Evolutionary conservation across 2,797 vertebrate genomes (phyloP), one percentile per base, ranked within the genome.

Genomic region (Miichthys miiuy): DNA sequence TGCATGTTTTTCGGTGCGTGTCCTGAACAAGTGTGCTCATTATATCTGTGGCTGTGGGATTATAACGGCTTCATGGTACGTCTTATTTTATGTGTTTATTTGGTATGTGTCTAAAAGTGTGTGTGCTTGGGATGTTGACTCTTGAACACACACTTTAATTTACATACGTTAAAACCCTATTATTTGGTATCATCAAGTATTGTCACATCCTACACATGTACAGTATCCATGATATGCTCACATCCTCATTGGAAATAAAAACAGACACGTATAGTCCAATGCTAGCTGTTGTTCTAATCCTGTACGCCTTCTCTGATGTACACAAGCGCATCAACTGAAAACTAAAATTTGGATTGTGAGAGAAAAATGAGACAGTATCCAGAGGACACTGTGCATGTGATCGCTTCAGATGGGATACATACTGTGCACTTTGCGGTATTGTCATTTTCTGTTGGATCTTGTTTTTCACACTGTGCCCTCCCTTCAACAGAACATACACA

Each of bases 401-500:
- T 51, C 72, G n/a, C 68, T 74, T 75, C 17, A 48, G 46, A 20
- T 75, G 77, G 69, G 67, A 85, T 50, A 72, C 42, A 78, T 72
- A 73, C 73, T 68, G 64, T 75, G 68, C 85, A 62, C 70, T 80
- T 85, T 70, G 41, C 51, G 34, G 73, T 87, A 71, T 80, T 94
- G 88, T 93, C 75, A 57, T 86, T 95, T 95, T 95, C 90, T 87
- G 90, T 95, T 93, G 81, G 86, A 81, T 88, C 56, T 91, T 86
- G 91, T 92, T 92, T 91, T 91, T 95, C 88, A 93, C 79, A 77
- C 82, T 95, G 71, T 95, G 84, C 93, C 94, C 94, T 96, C 94
- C 95, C 93, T 95, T 94, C 95, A 96, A 96, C 98, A 99, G 98
- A 99, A 99, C 94, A 97, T 99, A 96, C 97, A 99, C 93, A 99